Evolutionary conservation across 53 echinoderm and acorn worm genomes (phyloP).

Genomic region (Crossaster papposus): DNA sequence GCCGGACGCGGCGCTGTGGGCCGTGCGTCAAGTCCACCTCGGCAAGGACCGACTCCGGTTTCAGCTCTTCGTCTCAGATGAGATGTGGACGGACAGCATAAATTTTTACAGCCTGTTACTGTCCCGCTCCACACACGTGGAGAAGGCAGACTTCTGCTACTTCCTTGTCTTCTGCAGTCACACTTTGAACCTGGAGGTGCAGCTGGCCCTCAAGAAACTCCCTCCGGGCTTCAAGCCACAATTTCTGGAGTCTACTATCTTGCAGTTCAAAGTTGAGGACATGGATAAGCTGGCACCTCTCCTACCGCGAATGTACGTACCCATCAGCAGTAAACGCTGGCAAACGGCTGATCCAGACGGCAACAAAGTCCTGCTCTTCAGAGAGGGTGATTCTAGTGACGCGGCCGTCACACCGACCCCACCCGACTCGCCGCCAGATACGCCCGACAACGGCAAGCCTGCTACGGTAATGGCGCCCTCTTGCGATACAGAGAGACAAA

Average conservation of each 20-base stretch:
- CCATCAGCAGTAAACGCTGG: conserved; percentile 67
- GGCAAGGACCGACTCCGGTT: conserved; percentile 47
- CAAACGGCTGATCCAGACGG: conserved; percentile 67
- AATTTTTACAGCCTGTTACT: conserved; percentile 53
- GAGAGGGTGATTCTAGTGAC: background rate
- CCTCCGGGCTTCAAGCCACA: conserved; percentile 56
- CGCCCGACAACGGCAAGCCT: background rate
- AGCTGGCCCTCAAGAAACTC: conserved; percentile 64
- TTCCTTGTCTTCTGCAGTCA: conserved; percentile 61
- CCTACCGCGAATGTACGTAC: conserved; percentile 49
- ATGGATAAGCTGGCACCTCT: conserved; percentile 52
- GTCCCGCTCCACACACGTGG: conserved; percentile 34
- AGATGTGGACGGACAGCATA: conserved; percentile 58
- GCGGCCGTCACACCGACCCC: background rate
- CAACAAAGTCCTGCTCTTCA: conserved; percentile 46
- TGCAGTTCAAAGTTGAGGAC: conserved; percentile 64
- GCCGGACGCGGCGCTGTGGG: conserved; percentile 58
- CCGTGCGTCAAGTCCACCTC: conserved; percentile 66
- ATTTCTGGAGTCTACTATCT: conserved; percentile 60
- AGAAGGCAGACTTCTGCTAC: conserved; percentile 65
- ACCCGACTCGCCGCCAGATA: background rate
- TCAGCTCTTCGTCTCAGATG: conserved; percentile 53
- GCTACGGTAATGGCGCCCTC: conserved; percentile 28
- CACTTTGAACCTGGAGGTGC: conserved; percentile 57
- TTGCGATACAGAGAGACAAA: background rate